Percentiles rank a stretch among this genome's conserved stretches.
Conservation (phyloP, 2,797 vertebrate species). For the Sus cebifrons region DNA sequence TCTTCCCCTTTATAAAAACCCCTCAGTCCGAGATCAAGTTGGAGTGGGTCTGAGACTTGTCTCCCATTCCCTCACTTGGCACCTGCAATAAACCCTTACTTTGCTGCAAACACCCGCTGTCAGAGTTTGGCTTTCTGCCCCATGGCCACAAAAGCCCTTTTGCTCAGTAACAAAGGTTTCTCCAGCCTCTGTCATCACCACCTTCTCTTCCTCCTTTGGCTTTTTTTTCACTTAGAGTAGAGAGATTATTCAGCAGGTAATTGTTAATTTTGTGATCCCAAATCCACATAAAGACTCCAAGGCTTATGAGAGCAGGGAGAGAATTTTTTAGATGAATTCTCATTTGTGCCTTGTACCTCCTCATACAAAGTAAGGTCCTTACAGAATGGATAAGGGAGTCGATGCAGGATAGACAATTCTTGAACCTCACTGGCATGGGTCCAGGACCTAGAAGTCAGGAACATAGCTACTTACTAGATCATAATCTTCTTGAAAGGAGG, state of each 20-base stretch:
- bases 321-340: neutral
- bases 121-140: too few relatives aligned
- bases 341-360: neutral
- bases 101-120: too few relatives aligned
- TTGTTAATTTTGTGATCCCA: neutral
- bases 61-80: too few relatives aligned
- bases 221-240: neutral
- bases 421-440: neutral
- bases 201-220: neutral
- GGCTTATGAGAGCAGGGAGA: neutral
- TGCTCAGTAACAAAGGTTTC: neutral
- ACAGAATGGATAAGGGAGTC: neutral
- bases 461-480: neutral
- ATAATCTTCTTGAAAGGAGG: slow-evolving; percentile 16
- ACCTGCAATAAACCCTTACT: too few relatives aligned
- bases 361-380: too few relatives aligned
- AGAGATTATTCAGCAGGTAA: neutral
- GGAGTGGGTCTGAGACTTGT: too few relatives aligned
- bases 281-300: neutral
- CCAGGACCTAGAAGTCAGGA: neutral
- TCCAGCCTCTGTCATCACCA: neutral
- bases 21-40: neutral
- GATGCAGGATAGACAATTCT: neutral
- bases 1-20: neutral
- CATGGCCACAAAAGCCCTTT: too few relatives aligned